Evolutionary conservation across 2,888 invertebrate genomes (phyloP), one percentile per base, ranked within the genome.

Genomic region (Drosophila maculinotata): DNA sequence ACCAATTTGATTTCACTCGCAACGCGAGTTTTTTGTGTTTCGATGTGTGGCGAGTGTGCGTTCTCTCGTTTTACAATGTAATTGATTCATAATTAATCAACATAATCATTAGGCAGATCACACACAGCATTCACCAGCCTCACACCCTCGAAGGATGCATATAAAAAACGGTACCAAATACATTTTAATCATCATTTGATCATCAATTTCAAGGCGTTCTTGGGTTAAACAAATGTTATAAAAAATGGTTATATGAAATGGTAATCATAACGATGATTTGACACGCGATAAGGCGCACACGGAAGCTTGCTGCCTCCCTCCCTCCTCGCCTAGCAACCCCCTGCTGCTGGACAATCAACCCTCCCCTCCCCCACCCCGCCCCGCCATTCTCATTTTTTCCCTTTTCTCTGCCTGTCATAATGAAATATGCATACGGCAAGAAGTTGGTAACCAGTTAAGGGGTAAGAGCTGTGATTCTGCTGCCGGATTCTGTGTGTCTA

Each of bases 251-350:
- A 20, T 15, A 20, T 31, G 39, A 23, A 36, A 33, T n/a, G 47
- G 38, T 45, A 83, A 89, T 88, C 84, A 89, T 88, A 84, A 88
- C 75, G 84, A 87, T 89, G 84, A 89, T 89, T 81, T 84, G 87
- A 86, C 89, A 89, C 87, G 89, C 88, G 88, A 87, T 89, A 88
- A 80, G 69, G 69, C 65, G 64, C 51, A 56, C 47, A 51, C 45
- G 23, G 14, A 42, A 54, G 60, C 68, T 44, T 45, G 49, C 30
- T 53, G 51, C 36, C 36, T 12, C 28, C 9, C 9, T 26, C 7
- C 3, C 14, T 10, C 8, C 7, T 0, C 9, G 10, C 45, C 15
- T 53, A 33, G 39, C 75, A 69, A 68, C 75, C 52, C 12, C 31
- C 30, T 45, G 38, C 53, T 20, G 28, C 10, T 7, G 31, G 20